phyloP scores from a whole-genome alignment of 2,113 vertebrate species.

The Xiphophorus maculatus region DNA sequence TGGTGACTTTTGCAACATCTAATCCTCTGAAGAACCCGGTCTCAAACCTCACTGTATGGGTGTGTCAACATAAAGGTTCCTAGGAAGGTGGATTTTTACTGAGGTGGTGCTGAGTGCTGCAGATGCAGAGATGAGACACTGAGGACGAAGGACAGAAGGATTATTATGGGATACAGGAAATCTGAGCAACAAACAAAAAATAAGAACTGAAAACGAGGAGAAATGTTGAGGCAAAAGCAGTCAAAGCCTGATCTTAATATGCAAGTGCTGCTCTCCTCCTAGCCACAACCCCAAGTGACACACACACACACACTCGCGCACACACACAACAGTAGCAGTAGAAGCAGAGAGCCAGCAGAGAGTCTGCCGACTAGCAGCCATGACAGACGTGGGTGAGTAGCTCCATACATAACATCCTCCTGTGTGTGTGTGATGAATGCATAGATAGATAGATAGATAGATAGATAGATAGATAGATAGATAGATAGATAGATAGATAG shows the following conservation, averaged over 20 bases:
- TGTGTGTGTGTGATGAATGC: neutral
- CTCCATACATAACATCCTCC: conserved; percentile 5
- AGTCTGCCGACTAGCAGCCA: conserved; percentile 62
- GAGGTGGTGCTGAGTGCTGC: neutral
- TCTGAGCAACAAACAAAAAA: conserved; percentile 11
- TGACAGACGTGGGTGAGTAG: conserved; percentile 78
- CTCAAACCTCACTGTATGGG: neutral
- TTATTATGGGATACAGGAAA: conserved; percentile 38
- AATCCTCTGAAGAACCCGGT: neutral
- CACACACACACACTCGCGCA: neutral
- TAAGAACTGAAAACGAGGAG: neutral
- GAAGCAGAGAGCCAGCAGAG: conserved; percentile 48
- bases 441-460: conserved; percentile 18
- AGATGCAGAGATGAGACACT: neutral
- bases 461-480: neutral
- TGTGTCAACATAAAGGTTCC: neutral
- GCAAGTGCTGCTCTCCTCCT: conserved; percentile 10
- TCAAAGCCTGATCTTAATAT: conserved; percentile 27
- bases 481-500: conserved; percentile 1
- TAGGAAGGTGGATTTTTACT: no score
- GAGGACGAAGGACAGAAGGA: neutral
- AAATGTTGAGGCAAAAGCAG: conserved; percentile 25
- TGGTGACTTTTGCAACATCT: neutral
- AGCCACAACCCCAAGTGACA: conserved; percentile 4
- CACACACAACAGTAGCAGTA: conserved; percentile 22